phyloP scores from a whole-genome alignment of 2,797 vertebrate genomes.

The Gallirallus australis region DNA sequence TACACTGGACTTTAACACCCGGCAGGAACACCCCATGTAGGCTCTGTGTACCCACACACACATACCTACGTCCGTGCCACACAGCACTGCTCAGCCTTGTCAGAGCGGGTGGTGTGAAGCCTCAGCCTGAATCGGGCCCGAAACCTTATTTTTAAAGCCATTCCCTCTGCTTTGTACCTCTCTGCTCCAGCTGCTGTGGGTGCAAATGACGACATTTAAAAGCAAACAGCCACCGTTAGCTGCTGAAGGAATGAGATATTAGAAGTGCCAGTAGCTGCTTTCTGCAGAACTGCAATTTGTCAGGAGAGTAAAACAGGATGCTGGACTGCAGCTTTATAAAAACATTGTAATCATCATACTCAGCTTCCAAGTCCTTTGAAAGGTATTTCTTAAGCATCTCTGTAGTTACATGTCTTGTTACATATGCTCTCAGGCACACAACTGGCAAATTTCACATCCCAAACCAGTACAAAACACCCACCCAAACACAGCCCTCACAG shows the following conservation, averaged over 20 bases:
- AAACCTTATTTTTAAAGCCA: background rate
- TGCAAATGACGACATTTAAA: conserved; percentile 8
- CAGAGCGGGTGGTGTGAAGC: background rate
- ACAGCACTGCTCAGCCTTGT: background rate
- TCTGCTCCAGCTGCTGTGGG: background rate
- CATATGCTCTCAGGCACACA: background rate
- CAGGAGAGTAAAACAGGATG: background rate
- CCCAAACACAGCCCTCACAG: rapidly evolving
- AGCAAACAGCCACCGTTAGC: background rate
- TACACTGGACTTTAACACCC: background rate
- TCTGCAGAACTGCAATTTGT: conserved; percentile 14
- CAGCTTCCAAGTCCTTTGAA: background rate
- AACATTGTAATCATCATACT: background rate
- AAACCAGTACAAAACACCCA: background rate
- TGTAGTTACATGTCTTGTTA: background rate
- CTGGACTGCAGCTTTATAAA: background rate
- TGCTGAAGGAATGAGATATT: background rate
- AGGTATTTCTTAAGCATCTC: conserved; percentile 24
- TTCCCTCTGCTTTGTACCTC: background rate
- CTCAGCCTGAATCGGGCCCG: background rate
- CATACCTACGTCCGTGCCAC: rapidly evolving
- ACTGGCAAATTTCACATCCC: background rate
- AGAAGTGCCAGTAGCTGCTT: background rate
- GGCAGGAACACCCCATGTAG: background rate
- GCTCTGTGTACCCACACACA: background rate